phyloP scores from a whole-genome alignment of 2,888 invertebrate genomes.

The Schizaphis graminum region DNA sequence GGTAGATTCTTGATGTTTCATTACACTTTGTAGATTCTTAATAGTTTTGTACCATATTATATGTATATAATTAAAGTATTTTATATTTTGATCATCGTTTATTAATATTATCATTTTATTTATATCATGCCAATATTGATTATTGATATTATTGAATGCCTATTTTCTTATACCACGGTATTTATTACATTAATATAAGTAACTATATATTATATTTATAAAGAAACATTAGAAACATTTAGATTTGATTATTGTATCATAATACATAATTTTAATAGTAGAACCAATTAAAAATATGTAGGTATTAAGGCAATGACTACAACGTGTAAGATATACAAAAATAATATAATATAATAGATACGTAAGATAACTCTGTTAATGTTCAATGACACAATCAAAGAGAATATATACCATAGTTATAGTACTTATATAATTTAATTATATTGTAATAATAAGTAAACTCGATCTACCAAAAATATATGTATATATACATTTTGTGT shows the following conservation, averaged over 20 bases:
- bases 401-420: neutral
- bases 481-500: no score
- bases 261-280: neutral
- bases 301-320: neutral
- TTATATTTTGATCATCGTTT: neutral
- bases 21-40: neutral
- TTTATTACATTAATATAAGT: neutral
- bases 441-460: neutral
- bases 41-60: neutral
- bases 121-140: neutral
- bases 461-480: no score
- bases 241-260: neutral
- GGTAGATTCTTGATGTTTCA: neutral
- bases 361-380: neutral
- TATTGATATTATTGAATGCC: neutral
- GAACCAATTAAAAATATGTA: neutral
- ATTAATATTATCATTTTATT: neutral
- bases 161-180: neutral
- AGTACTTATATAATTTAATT: neutral
- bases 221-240: neutral
- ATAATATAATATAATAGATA: neutral
- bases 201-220: neutral
- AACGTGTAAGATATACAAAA: neutral
- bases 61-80: neutral
- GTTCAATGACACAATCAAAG: neutral